phyloP scores from a whole-genome alignment of 2,888 invertebrate species.

The Hemicrepidius hirtus region DNA sequence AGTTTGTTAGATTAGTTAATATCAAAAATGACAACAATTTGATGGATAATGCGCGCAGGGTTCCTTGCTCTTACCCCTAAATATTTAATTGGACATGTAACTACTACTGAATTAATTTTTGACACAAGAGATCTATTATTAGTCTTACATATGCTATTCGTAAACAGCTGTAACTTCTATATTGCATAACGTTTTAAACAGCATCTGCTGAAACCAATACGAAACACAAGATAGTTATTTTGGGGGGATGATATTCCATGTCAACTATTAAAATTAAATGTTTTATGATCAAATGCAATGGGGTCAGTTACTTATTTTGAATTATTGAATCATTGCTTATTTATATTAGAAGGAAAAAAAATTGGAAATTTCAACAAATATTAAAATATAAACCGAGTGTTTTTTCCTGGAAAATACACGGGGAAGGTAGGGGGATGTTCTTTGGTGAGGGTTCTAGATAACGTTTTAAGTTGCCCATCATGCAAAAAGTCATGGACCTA shows the following conservation, averaged over 20 bases:
- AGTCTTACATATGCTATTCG: background rate
- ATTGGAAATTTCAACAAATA: no score
- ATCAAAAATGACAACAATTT: slow-evolving; percentile 1
- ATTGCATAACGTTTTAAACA: background rate
- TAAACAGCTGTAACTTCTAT: background rate
- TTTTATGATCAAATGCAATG: no score
- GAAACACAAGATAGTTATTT: background rate
- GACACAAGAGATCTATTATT: slow-evolving; percentile 16
- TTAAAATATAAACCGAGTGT: no score
- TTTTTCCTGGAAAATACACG: no score
- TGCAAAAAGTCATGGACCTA: no score
- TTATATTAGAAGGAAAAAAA: no score
- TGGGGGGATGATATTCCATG: background rate
- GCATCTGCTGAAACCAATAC: background rate
- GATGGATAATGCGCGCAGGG: background rate
- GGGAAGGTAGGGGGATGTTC: no score
- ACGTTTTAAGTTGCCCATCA: no score
- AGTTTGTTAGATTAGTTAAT: background rate
- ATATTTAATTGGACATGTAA: slow-evolving; percentile 16
- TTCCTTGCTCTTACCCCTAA: slow-evolving; percentile 15
- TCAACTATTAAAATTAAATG: no score
- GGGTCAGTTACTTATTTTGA: no score
- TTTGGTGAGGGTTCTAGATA: no score
- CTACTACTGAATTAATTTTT: slow-evolving; percentile 13
- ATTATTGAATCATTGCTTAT: no score